These are phyloP conservation scores for Drosophila auraria DNA, from an alignment of 1,140 invertebrate genomes.

Conservation along the genomic window DNA sequence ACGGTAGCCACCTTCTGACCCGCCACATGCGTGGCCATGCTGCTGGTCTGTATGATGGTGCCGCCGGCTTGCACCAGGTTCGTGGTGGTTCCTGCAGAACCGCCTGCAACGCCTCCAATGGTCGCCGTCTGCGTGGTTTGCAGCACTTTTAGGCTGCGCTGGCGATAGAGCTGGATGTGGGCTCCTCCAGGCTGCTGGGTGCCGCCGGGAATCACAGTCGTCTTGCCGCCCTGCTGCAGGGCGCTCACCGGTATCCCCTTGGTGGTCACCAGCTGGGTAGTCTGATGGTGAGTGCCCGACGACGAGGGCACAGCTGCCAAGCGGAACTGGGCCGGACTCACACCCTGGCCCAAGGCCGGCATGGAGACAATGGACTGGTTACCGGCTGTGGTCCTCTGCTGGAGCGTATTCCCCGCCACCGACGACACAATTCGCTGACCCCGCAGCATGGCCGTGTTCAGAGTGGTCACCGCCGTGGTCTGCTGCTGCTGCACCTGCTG, in stretches of 20 bases:
- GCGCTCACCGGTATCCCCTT: constrained; percentile 85
- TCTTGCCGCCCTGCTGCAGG: constrained; percentile 84
- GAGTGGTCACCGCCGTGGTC: constrained; percentile 83
- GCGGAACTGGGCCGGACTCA: constrained; percentile 85
- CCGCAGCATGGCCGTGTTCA: constrained; percentile 83
- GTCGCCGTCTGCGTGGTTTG: constrained; percentile 55
- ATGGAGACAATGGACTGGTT: constrained; percentile 85
- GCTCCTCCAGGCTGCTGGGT: constrained; percentile 82
- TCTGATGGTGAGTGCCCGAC: constrained; percentile 75
- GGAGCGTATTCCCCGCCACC: constrained; percentile 73
- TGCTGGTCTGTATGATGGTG: constrained; percentile 75
- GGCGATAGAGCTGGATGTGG: constrained; percentile 86
- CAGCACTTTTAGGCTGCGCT: constrained; percentile 85
- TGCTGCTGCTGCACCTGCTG: constrained; percentile 76
- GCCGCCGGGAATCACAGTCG: constrained; percentile 86
- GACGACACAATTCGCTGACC: constrained; percentile 86
- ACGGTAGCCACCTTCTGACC: constrained; percentile 83
- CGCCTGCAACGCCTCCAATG: constrained; percentile 21
- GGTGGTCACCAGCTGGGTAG: constrained; percentile 81
- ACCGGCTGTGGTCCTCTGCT: constrained; percentile 77
- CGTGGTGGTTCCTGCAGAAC: constrained; percentile 19
- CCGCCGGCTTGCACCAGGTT: constrained; percentile 59
- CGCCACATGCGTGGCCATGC: constrained; percentile 73
- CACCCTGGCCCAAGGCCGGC: constrained; percentile 73
- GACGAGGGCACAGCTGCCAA: constrained; percentile 83